phyloP scores from a whole-genome alignment of 2,888 invertebrate species.

The Listrodromus nycthemerus region DNA sequence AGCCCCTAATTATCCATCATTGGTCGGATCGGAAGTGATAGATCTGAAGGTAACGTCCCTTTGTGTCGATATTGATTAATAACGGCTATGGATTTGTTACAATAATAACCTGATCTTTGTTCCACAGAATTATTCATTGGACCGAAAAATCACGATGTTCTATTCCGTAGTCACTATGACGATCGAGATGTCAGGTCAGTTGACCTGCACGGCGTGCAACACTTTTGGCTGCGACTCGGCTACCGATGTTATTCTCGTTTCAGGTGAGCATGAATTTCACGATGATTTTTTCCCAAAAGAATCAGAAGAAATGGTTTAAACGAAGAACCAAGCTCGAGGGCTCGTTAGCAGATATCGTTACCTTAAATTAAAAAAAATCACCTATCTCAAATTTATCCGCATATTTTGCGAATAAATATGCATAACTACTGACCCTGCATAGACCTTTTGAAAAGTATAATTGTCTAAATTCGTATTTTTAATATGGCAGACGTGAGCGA shows the following conservation, averaged over 20 bases:
- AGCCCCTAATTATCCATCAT: conserved; percentile 83
- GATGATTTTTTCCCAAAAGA: conserved; percentile 8
- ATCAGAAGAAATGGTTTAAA: too few relatives aligned
- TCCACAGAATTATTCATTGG: conserved; percentile 32
- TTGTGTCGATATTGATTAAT: background rate
- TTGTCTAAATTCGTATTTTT: too few relatives aligned
- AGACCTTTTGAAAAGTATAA: conserved; percentile 1
- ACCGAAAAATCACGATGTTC: conserved; percentile 19
- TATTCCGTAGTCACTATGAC: conserved; percentile 67
- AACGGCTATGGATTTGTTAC: background rate
- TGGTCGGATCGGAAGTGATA: conserved; percentile 52
- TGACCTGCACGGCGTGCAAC: conserved; percentile 83
- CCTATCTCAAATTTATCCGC: too few relatives aligned
- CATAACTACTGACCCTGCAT: background rate
- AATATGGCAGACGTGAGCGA: conserved; percentile 83
- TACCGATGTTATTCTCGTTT: conserved; percentile 78
- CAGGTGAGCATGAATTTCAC: conserved; percentile 76
- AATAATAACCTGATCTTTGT: conserved; percentile 47
- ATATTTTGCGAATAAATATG: too few relatives aligned
- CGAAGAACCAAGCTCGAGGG: too few relatives aligned
- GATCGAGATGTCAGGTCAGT: conserved; percentile 76
- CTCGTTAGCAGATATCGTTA: too few relatives aligned
- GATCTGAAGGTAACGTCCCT: conserved; percentile 31
- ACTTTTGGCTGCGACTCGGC: conserved; percentile 75
- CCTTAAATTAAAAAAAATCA: too few relatives aligned